These are phyloP conservation scores for Ptychobarbus kaznakovi DNA, from an alignment of 2,797 vertebrate species.

Conservation along the genomic window DNA sequence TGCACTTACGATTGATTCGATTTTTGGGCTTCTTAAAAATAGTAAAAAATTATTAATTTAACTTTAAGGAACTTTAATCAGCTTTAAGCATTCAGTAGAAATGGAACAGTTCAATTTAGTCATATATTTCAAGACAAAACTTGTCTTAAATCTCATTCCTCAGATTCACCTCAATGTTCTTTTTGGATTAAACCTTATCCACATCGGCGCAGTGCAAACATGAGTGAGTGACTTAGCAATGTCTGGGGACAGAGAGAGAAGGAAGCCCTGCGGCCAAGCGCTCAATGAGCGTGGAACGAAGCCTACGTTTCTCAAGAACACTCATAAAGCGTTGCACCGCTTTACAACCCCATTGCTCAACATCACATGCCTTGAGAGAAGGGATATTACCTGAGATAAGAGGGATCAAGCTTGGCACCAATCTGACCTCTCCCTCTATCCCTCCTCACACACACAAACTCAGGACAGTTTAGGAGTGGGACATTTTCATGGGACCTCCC, in stretches of 20 bases:
- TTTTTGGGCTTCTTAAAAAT: too few relatives aligned
- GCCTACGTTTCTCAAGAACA: constrained; percentile 65
- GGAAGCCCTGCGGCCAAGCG: not conserved
- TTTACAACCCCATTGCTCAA: constrained; percentile 82
- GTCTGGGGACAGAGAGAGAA: constrained; percentile 12
- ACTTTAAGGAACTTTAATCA: not conserved
- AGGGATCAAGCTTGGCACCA: constrained; percentile 52
- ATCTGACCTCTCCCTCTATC: constrained; percentile 57
- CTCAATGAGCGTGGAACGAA: constrained; percentile 19
- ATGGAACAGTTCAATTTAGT: not conserved
- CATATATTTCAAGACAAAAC: too few relatives aligned
- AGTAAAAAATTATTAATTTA: not conserved
- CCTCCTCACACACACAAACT: constrained; percentile 44
- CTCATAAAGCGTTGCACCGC: constrained; percentile 74
- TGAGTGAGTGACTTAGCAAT: not conserved
- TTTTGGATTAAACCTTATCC: not conserved
- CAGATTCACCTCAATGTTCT: not conserved
- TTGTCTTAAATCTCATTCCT: not conserved
- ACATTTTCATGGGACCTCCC: constrained; percentile 52
- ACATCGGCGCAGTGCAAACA: constrained; percentile 5
- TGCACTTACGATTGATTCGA: too few relatives aligned
- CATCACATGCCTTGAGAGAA: constrained; percentile 79
- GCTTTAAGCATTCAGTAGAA: not conserved
- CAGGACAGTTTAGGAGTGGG: not conserved
- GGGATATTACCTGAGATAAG: constrained; percentile 81